Evolutionary conservation across 2,113 vertebrate species (phyloP).

Genomic region (Percina caprodes): DNA sequence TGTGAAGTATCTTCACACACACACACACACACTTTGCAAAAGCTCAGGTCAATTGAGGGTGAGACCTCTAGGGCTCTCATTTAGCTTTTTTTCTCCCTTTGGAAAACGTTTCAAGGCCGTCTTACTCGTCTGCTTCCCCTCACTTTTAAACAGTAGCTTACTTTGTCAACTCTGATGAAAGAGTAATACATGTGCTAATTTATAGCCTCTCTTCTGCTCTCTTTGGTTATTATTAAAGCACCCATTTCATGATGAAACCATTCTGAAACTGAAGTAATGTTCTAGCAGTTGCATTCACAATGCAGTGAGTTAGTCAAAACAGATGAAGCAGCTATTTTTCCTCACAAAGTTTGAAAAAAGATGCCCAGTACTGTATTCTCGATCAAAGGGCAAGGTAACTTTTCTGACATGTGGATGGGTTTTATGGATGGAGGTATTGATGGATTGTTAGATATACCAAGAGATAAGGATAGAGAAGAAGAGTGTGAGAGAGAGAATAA

Average conservation of each 20-base stretch:
- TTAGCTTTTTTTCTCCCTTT: constrained; percentile 38
- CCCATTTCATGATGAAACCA: constrained; percentile 75
- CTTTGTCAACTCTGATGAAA: constrained; percentile 72
- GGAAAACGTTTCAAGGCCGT: constrained; percentile 44
- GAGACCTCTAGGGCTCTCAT: constrained; percentile 43
- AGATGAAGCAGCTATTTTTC: constrained; percentile 55
- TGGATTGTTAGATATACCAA: constrained; percentile 17
- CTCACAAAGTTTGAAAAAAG: constrained; percentile 39
- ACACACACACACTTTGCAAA: constrained; percentile 40
- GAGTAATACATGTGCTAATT: constrained; percentile 71
- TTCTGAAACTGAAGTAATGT: constrained; percentile 69
- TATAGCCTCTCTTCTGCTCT: constrained; percentile 49
- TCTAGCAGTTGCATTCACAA: constrained; percentile 40
- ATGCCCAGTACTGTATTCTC: constrained; percentile 7
- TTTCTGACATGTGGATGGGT: constrained; percentile 17
- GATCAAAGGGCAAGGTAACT: constrained; percentile 33
- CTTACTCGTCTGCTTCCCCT: constrained; percentile 40
- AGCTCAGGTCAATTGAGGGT: constrained; percentile 57
- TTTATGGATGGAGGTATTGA: constrained; percentile 8
- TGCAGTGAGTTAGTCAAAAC: constrained; percentile 37
- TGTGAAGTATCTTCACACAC: constrained; percentile 39
- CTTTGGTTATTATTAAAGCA: constrained; percentile 61
- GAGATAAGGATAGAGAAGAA: constrained; percentile 7
- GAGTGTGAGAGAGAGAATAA: not conserved
- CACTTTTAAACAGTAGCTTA: constrained; percentile 58